Base-by-base conservation (phyloP, 1,140 invertebrate genomes). In the Andricus grossulariae region DNA sequence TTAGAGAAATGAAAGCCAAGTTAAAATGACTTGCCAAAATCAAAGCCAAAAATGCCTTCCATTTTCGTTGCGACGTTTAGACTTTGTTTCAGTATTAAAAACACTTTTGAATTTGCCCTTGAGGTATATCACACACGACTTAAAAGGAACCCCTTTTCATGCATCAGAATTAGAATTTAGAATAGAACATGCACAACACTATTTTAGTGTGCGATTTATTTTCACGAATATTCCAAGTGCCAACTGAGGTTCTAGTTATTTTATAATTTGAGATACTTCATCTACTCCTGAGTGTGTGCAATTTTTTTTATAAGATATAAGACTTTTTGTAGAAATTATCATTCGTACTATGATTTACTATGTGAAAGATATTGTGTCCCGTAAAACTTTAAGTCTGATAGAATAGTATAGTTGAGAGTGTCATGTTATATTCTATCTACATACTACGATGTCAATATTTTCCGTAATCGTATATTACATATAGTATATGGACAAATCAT, bases 401-500 rank as follows among this genome's bases (percentile, higher is more conserved):
- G 60, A n/a, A 32, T 66, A 66, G 32, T 25, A 60, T n/a, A 21
- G 57, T 60, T 39, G 60, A 66, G 25, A 66, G 39, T 66, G 39
- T 66, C 32, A 66, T 66, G 60, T 66, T 66, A 25, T 32, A 66
- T 66, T 66, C 39, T 45, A 45, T 45, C 39, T n/a, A 66, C 16
- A 66, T 45, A 66, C 60, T 66, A 66, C 60, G 25, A 66, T 66
- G 60, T 66, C 60, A 66, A 66, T 66, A 66, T 66, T 66, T 66
- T 66, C 15, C 25, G 39, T 12, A 66, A 66, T 66, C 32, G 21
- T 25, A 66, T 15, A 60, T 39, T 39, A 10, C 16, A 66, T 66
- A 32, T 12, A 39, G 21, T 55, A 21, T 57, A 57, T 57, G 19
- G 11, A 57, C 18, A 57, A 21, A 57, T 57, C 8, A 57, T 66